Conservation (phyloP, 2,113 vertebrate species). For the Psittacara wagleri region DNA sequence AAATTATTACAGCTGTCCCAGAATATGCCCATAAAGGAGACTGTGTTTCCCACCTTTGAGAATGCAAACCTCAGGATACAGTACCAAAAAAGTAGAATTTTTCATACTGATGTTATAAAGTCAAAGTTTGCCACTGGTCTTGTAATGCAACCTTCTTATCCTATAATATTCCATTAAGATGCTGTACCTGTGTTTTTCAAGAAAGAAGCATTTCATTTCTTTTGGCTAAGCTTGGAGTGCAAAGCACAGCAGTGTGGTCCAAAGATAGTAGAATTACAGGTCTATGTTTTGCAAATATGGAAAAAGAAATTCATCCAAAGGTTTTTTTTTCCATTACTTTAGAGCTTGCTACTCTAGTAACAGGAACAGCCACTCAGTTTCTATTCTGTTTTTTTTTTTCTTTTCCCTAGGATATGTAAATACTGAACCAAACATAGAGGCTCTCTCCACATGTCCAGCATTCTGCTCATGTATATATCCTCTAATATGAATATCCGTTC, state of each 20-base stretch:
- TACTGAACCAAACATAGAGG: background rate
- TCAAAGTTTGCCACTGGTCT: background rate
- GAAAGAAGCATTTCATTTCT: background rate
- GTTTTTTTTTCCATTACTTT: slow-evolving; percentile 42
- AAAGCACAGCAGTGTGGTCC: slow-evolving; percentile 1
- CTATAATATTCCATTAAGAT: background rate
- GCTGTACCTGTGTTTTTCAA: background rate
- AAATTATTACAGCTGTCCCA: background rate
- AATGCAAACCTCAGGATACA: background rate
- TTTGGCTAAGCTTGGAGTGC: background rate
- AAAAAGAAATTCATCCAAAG: slow-evolving; percentile 19
- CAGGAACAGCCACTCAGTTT: background rate
- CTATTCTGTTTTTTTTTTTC: background rate
- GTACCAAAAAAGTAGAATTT: background rate
- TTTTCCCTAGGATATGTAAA: background rate
- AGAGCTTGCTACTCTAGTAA: background rate
- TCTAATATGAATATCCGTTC: background rate
- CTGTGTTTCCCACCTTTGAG: background rate
- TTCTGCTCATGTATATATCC: background rate
- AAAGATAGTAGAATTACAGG: slow-evolving; percentile 33
- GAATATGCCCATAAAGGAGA: background rate
- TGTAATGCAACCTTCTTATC: background rate
- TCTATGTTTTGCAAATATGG: slow-evolving; percentile 49
- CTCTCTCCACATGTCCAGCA: background rate
- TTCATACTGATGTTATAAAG: background rate